These are phyloP conservation scores for Uloborus diversus DNA, from an alignment of 1,140 invertebrate genomes.

Conservation along the genomic window DNA sequence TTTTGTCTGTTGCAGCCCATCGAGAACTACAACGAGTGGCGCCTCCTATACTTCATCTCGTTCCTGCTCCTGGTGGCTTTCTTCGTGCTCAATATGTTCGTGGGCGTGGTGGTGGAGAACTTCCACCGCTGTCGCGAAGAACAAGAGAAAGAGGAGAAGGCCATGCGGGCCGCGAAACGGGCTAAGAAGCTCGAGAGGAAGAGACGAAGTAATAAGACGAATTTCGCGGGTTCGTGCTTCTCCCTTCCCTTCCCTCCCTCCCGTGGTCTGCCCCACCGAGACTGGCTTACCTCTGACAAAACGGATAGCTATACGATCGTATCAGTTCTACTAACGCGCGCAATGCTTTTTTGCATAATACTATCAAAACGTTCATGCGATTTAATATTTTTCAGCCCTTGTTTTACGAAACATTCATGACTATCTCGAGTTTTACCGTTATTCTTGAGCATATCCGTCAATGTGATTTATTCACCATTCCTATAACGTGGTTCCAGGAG, in stretches of 20 bases:
- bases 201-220: conserved; percentile 79
- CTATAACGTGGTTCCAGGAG: too few species aligned
- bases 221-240: neutral
- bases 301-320: too few species aligned
- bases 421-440: too few species aligned
- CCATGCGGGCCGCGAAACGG: conserved; percentile 90
- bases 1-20: conserved; percentile 83
- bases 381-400: too few species aligned
- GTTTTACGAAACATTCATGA: too few species aligned
- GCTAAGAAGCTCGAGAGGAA: conserved; percentile 96
- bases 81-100: conserved; percentile 99
- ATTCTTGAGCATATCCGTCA: too few species aligned
- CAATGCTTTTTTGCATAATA: too few species aligned
- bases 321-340: too few species aligned
- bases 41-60: conserved; percentile 97
- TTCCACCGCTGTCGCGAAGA: conserved; percentile 99
- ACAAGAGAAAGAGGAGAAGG: conserved; percentile 98
- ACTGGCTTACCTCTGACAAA: conserved; percentile 5
- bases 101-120: conserved; percentile 99
- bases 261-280: neutral
- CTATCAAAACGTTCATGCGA: too few species aligned
- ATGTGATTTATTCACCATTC: too few species aligned
- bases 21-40: conserved; percentile 99
- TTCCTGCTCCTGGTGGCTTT: conserved; percentile 99
- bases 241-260: too few species aligned